Percentiles rank a stretch among this genome's conserved stretches.
Evolutionary conservation across 2,113 vertebrate species (phyloP).

Genomic region (Coptodon rendalli): DNA sequence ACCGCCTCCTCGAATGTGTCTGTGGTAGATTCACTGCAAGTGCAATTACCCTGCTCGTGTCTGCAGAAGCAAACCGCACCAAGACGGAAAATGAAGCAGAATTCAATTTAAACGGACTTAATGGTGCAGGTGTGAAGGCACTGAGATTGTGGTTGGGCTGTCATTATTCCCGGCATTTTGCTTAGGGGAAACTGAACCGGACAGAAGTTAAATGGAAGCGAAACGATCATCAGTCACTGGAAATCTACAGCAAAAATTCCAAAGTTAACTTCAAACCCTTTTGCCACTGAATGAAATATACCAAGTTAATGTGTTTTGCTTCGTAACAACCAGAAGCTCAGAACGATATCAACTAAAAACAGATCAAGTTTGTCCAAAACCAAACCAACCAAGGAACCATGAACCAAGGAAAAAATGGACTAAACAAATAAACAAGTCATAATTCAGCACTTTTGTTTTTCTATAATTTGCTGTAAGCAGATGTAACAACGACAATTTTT

Average conservation of each 20-base stretch:
- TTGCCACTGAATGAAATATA: background rate
- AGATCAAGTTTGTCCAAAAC: background rate
- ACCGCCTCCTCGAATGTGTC: background rate
- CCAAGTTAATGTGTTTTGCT: background rate
- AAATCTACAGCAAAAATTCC: background rate
- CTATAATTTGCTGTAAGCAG: background rate
- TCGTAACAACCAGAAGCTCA: background rate
- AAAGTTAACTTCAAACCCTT: background rate
- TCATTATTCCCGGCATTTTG: background rate
- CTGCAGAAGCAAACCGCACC: background rate
- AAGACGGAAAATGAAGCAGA: background rate
- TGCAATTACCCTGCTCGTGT: background rate
- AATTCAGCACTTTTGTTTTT: background rate
- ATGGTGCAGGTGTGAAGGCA: background rate
- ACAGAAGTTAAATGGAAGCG: background rate
- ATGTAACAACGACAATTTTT: background rate
- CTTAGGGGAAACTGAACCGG: background rate
- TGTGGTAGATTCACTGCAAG: background rate
- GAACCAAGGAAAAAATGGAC: background rate
- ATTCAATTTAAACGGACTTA: background rate
- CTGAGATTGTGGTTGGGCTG: background rate
- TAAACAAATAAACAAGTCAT: background rate
- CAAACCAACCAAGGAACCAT: no score
- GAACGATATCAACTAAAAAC: background rate
- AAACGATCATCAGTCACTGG: background rate